A percentile compares a stretch with the other conserved stretches of the same genome.
phyloP scores from a whole-genome alignment of 1,140 invertebrate genomes.

The Drosophila kurseongensis region DNA sequence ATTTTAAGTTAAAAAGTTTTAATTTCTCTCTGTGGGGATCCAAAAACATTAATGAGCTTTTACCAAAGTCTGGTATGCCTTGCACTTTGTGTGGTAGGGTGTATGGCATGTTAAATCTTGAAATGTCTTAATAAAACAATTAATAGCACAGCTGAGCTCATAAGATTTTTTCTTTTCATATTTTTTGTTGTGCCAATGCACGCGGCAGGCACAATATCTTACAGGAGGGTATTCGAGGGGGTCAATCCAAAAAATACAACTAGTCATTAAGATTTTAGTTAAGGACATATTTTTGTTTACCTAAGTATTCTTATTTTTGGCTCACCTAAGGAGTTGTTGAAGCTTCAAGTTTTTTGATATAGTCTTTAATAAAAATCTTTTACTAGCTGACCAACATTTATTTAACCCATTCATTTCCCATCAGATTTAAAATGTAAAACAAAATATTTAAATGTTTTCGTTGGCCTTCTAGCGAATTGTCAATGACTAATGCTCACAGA shows the following conservation, averaged over 20 bases:
- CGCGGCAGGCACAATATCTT: conserved; percentile 37
- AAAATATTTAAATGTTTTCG: too few species aligned
- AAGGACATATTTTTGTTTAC: too few species aligned
- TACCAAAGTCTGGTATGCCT: conserved; percentile 10
- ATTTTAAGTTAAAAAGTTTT: background rate
- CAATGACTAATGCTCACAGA: too few species aligned
- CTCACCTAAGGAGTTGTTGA: too few species aligned
- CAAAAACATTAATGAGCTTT: background rate
- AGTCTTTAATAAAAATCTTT: too few species aligned
- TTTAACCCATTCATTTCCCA: too few species aligned
- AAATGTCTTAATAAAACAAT: conserved; percentile 83
- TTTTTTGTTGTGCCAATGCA: conserved; percentile 60
- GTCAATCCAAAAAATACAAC: background rate
- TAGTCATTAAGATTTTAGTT: too few species aligned
- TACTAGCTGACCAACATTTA: too few species aligned
- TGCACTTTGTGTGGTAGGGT: conserved; percentile 40
- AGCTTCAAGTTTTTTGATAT: too few species aligned
- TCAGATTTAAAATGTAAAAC: too few species aligned
- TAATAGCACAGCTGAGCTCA: conserved; percentile 81
- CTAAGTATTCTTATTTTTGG: too few species aligned
- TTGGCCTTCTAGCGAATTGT: too few species aligned
- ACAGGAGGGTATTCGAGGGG: conserved; percentile 54
- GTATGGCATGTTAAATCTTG: conserved; percentile 76
- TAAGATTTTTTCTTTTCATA: conserved; percentile 63
- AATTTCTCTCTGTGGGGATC: background rate